Conservation (phyloP, 1,140 invertebrate species). For the Drosophila pandora region DNA sequence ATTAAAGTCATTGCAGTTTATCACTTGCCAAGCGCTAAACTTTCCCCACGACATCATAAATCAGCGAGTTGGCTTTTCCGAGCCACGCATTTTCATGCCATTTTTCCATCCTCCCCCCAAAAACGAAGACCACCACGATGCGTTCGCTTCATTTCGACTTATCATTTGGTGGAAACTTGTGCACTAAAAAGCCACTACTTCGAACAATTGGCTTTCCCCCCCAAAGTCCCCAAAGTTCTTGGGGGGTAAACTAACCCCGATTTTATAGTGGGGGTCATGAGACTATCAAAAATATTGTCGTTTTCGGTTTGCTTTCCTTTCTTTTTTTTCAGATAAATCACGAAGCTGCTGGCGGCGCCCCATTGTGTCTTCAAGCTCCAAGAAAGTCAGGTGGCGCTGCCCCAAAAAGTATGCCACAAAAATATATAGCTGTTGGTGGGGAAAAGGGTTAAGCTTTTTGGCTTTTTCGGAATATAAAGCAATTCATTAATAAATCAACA, state of each 20-base stretch:
- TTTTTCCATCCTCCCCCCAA: not conserved
- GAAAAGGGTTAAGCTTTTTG: too few species aligned
- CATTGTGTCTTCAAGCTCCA: slow-evolving; percentile 1
- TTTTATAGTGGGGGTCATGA: slow-evolving; percentile 71
- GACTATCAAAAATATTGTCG: slow-evolving; percentile 77
- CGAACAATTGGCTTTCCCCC: not conserved
- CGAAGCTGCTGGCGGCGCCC: not conserved
- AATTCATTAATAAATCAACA: slow-evolving; percentile 41
- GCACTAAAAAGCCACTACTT: slow-evolving; percentile 59
- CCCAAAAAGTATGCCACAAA: not conserved
- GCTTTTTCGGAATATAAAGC: too few species aligned
- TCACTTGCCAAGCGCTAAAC: slow-evolving; percentile 72
- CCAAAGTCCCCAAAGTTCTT: not conserved
- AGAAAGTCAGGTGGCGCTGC: too few species aligned
- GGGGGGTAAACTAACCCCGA: slow-evolving; percentile 32
- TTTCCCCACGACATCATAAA: slow-evolving; percentile 69
- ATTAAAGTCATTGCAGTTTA: slow-evolving; percentile 65
- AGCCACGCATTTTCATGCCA: not conserved
- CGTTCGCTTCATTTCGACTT: slow-evolving; percentile 68
- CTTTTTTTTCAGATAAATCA: slow-evolving; percentile 24
- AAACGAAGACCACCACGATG: not conserved
- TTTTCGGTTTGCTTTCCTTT: slow-evolving; percentile 14
- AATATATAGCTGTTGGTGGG: not conserved
- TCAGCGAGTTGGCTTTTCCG: slow-evolving; percentile 53
- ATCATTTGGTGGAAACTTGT: slow-evolving; percentile 66